Evolutionary conservation across 2,113 vertebrate species (phyloP).

Genomic region (Sakesphorus luctuosus): DNA sequence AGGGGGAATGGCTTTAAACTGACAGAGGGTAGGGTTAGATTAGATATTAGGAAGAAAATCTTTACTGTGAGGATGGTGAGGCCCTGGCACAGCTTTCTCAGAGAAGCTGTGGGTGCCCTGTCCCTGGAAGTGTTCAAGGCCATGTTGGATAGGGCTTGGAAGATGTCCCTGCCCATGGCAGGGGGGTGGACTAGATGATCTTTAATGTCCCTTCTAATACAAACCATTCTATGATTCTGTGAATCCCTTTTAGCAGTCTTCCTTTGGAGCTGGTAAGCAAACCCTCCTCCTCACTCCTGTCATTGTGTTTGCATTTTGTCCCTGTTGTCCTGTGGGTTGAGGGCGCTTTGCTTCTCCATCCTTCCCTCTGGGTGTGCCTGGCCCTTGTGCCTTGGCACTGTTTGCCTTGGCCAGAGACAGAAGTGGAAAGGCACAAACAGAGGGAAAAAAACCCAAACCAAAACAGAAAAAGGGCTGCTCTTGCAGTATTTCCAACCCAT

Average conservation of each 20-base stretch:
- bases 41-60: not conserved
- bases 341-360: not conserved
- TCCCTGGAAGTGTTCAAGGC: not conserved
- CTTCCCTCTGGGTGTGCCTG: not conserved
- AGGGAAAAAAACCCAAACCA: not conserved
- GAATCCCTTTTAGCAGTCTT: not conserved
- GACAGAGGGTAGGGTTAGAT: not conserved
- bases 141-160: not conserved
- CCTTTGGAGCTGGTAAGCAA: not conserved
- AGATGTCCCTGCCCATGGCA: not conserved
- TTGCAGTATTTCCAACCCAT: conserved; percentile 36
- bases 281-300: accelerated
- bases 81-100: not conserved
- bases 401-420: not conserved
- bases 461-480: conserved; percentile 37
- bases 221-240: not conserved
- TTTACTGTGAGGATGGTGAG: not conserved
- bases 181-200: not conserved
- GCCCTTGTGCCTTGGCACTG: not conserved
- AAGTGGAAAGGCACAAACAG: conserved; percentile 40
- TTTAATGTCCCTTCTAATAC: not conserved
- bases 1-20: not conserved
- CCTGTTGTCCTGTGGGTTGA: accelerated
- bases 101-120: not conserved
- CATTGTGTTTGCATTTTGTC: not conserved